These are phyloP conservation scores for Pygmarrhopalites habei DNA, from an alignment of 1,140 invertebrate genomes.

Conservation along the genomic window DNA sequence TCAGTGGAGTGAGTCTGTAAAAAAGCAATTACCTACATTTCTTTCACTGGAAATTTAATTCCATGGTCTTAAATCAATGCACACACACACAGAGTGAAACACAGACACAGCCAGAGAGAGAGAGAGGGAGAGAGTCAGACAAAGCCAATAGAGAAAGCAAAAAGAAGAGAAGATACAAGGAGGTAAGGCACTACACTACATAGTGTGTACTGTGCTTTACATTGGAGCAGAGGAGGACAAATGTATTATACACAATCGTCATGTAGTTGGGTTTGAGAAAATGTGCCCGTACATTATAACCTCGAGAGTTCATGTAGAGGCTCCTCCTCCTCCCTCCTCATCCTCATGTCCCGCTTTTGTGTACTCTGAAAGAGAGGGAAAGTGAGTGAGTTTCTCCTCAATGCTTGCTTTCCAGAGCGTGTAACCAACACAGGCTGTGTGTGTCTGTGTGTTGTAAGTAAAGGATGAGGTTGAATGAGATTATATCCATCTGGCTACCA, in stretches of 20 bases:
- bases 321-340: no score
- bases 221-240: no score
- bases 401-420: neutral
- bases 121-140: neutral
- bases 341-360: slow-evolving; percentile 6
- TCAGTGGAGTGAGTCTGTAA: neutral
- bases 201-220: no score
- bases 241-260: no score
- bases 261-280: no score
- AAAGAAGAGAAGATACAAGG: neutral
- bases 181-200: neutral
- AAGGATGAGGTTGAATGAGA: slow-evolving; percentile 1
- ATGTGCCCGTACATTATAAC: no score
- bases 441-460: no score
- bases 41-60: slow-evolving; percentile 23
- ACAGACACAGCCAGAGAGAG: neutral
- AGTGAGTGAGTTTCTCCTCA: neutral
- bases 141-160: neutral
- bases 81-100: slow-evolving; percentile 1
- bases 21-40: slow-evolving; percentile 30
- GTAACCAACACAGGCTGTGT: no score
- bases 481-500: neutral
- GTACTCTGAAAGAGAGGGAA: slow-evolving; percentile 1
- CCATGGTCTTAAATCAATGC: slow-evolving; percentile 25
- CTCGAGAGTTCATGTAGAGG: no score